Evolutionary conservation across 2,888 invertebrate species (phyloP).

Genomic region (Acheta domesticus): DNA sequence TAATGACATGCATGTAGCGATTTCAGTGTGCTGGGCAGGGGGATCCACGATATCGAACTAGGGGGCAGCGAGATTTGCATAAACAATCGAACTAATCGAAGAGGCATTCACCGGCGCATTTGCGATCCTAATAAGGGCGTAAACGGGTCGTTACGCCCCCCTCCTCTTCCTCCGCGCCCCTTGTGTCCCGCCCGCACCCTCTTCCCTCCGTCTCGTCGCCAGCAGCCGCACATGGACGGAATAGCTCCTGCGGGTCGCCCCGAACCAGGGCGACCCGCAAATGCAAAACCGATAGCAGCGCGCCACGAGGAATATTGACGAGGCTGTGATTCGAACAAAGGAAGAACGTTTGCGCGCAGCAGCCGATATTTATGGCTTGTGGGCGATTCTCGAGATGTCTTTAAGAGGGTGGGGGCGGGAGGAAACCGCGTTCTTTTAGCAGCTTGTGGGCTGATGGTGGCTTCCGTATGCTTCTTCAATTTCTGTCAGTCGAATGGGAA

Average conservation of each 20-base stretch:
- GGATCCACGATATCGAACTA: neutral
- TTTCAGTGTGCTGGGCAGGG: neutral
- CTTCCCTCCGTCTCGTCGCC: too few species aligned
- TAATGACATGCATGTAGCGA: neutral
- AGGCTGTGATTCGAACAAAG: conserved; percentile 9
- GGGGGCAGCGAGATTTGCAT: neutral
- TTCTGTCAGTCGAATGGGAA: too few species aligned
- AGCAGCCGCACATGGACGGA: neutral
- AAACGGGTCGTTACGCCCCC: neutral
- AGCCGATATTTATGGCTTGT: neutral
- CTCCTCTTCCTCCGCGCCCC: neutral
- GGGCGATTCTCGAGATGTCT: neutral
- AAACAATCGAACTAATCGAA: conserved; percentile 3
- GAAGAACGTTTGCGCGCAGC: conserved; percentile 7
- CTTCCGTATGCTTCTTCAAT: too few species aligned
- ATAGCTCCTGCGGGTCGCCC: neutral
- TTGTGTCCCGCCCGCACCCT: neutral
- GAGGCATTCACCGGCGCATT: neutral
- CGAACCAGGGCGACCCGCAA: neutral
- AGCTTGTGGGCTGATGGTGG: too few species aligned
- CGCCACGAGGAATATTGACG: neutral
- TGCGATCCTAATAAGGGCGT: conserved; percentile 9
- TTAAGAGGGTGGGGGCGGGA: neutral
- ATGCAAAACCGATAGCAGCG: conserved; percentile 18
- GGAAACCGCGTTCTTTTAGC: too few species aligned